Conservation (phyloP, 2,888 invertebrate genomes). For the Pseudolycoriella hygida region DNA sequence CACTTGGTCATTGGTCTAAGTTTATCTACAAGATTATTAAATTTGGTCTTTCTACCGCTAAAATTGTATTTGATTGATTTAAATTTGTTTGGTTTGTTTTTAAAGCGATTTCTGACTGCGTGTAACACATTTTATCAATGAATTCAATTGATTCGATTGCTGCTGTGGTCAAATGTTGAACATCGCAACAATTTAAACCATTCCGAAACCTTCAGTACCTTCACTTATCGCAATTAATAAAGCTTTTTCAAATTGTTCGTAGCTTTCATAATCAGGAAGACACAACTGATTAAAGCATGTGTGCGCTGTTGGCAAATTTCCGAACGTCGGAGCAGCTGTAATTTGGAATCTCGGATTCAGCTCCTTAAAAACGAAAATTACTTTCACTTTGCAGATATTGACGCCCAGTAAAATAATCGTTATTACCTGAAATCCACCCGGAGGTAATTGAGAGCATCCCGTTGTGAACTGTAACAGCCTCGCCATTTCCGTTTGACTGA, state of each 20-base stretch:
- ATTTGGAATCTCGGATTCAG: conserved; percentile 84
- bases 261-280: conserved; percentile 84
- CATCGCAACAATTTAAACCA: conserved; percentile 19
- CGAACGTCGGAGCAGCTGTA: conserved; percentile 75
- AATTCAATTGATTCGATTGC: too few species aligned
- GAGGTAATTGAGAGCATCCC: conserved; percentile 80
- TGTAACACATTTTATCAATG: too few species aligned
- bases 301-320: conserved; percentile 84
- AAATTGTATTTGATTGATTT: too few species aligned
- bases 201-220: conserved; percentile 84
- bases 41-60: too few species aligned
- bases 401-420: neutral
- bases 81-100: too few species aligned
- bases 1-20: too few species aligned
- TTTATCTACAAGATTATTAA: too few species aligned
- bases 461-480: conserved; percentile 83
- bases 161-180: too few species aligned
- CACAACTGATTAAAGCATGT: conserved; percentile 95
- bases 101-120: too few species aligned
- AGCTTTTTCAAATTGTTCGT: conserved; percentile 83
- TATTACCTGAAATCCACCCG: conserved; percentile 59
- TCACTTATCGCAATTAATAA: conserved; percentile 84
- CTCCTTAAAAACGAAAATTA: conserved; percentile 33
- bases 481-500: conserved; percentile 85
- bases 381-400: neutral